Evolutionary conservation across 2,888 invertebrate genomes (phyloP), one percentile per base, ranked within the genome.

Genomic region (Bellardia bayeri): DNA sequence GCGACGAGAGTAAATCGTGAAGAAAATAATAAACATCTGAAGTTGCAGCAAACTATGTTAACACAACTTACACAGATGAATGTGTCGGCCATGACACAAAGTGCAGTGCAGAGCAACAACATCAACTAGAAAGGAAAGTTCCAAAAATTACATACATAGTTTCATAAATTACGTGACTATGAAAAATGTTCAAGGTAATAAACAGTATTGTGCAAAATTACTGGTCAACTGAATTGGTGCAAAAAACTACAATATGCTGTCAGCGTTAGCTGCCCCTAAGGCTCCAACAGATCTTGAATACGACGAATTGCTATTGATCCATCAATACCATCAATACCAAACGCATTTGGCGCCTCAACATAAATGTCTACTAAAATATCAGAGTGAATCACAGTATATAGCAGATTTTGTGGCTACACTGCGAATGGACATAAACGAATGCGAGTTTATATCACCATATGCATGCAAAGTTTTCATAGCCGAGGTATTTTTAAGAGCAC

Each of bases 101-200:
- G n/a, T n/a, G n/a, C n/a, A n/a, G n/a, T n/a, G n/a, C n/a, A n/a
- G n/a, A n/a, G n/a, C n/a, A n/a, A n/a, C n/a, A n/a, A n/a, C n/a
- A n/a, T n/a, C n/a, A n/a, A n/a, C n/a, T n/a, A n/a, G n/a, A n/a
- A n/a, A n/a, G n/a, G n/a, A n/a, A n/a, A n/a, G n/a, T n/a, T n/a
- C n/a, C n/a, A n/a, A n/a, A n/a, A 81, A 76, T 75, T 85, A 81
- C 14, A 85, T 69, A n/a, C 74, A 71, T 40, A n/a, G 79, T 8
- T 86, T 86, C 37, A 51, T 56, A 54, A 86, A 86, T 40, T 86
- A 82, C 33, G 33, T 78, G 5, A 51, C 37, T n/a, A 82, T 74
- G 76, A 82, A 86, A 37, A 56, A 76, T n/a, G 61, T 78, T 7
- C 51, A 56, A 40, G 42, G 13, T 8, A 82, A 86, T 42, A 82